These are phyloP conservation scores for Synergus gifuensis DNA, from an alignment of 2,888 invertebrate genomes.

Conservation along the genomic window DNA sequence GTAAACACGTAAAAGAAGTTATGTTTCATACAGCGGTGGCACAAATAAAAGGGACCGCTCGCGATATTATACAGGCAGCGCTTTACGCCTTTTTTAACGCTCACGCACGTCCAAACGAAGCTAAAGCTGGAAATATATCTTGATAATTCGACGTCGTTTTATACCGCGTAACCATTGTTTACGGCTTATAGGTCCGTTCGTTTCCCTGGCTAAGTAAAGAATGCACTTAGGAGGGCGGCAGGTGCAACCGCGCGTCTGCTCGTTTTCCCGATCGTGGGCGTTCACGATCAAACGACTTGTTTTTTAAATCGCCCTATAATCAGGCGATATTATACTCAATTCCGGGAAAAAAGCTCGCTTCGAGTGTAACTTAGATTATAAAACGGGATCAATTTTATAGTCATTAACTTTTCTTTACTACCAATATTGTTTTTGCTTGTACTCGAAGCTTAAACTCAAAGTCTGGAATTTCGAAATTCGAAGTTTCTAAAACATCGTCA, in stretches of 20 bases:
- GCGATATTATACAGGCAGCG: slow-evolving; percentile 31
- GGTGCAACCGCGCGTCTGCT: slow-evolving; percentile 47
- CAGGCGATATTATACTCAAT: slow-evolving; percentile 14
- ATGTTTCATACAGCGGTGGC: slow-evolving; percentile 12
- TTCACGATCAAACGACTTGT: slow-evolving; percentile 33
- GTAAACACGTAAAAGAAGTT: neutral
- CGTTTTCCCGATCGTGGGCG: slow-evolving; percentile 9
- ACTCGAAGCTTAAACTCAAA: no score
- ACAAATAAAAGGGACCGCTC: slow-evolving; percentile 35
- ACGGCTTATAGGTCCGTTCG: slow-evolving; percentile 65
- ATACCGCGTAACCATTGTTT: slow-evolving; percentile 71
- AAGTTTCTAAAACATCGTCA: no score
- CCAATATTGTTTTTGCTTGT: no score
- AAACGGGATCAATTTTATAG: neutral
- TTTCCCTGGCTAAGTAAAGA: slow-evolving; percentile 61
- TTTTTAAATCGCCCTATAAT: slow-evolving; percentile 32
- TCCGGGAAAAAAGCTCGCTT: neutral
- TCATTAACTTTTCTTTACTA: neutral
- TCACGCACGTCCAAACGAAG: slow-evolving; percentile 53
- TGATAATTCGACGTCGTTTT: slow-evolving; percentile 72
- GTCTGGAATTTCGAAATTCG: no score
- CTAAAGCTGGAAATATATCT: slow-evolving; percentile 63
- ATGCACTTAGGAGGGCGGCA: slow-evolving; percentile 58
- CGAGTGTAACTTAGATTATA: neutral
- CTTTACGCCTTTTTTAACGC: slow-evolving; percentile 42